These are phyloP conservation scores for Mionectes olivaceus DNA, from an alignment of 2,797 vertebrate genomes.

Conservation along the genomic window DNA sequence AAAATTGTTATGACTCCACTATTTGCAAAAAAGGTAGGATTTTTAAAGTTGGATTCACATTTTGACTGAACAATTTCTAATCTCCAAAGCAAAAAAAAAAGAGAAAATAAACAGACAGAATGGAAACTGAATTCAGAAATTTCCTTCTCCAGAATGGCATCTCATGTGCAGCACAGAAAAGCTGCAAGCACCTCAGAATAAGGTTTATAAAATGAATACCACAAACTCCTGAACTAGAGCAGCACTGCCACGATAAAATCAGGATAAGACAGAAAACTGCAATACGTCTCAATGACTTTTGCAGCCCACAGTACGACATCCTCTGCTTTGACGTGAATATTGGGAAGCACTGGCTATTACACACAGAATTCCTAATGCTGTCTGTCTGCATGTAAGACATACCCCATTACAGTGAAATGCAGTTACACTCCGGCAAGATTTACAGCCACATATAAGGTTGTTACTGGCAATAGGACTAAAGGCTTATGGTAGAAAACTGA, in stretches of 20 bases:
- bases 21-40: not conserved
- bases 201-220: not conserved
- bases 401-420: constrained; percentile 18
- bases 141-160: not conserved
- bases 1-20: not conserved
- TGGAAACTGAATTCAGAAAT: not conserved
- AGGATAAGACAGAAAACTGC: not conserved
- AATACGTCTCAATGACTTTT: not conserved
- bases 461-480: constrained; percentile 14
- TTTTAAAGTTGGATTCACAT: not conserved
- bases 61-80: not conserved
- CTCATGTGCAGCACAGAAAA: not conserved
- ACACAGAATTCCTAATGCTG: constrained; percentile 18
- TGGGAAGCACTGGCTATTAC: not conserved
- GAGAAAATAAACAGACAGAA: not conserved
- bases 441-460: not conserved
- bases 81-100: not conserved
- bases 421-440: constrained; percentile 8
- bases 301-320: not conserved
- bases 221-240: not conserved
- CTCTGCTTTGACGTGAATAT: constrained; percentile 9
- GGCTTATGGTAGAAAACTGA: not conserved
- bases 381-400: not conserved
- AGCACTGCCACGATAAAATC: not conserved
- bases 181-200: not conserved